Conservation (phyloP, 2,888 invertebrate species). For the Lasioglossum marginatum region DNA sequence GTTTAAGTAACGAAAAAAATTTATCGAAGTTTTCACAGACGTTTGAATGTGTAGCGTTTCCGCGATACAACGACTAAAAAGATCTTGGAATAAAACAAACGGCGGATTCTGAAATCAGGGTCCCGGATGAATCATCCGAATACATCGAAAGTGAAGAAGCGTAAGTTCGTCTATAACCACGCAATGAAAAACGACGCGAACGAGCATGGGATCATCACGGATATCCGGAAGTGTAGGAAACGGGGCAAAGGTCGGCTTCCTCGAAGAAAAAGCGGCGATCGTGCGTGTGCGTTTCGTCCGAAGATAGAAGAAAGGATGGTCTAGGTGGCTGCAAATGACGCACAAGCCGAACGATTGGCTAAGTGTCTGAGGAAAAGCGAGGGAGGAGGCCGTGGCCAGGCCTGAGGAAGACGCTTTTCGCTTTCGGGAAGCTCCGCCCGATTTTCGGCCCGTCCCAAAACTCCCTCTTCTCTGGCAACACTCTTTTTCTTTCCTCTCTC, state of each 20-base stretch:
- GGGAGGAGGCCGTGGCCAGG: constrained; percentile 62
- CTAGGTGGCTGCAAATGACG: constrained; percentile 79
- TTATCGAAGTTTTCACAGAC: too few relatives aligned
- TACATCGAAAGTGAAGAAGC: background rate
- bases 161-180: too few relatives aligned
- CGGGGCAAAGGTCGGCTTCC: constrained; percentile 37
- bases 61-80: too few relatives aligned
- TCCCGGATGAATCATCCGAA: background rate
- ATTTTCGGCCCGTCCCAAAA: constrained; percentile 74
- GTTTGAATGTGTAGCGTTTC: too few relatives aligned
- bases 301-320: constrained; percentile 62
- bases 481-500: constrained; percentile 63
- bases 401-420: constrained; percentile 63
- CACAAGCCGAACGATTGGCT: constrained; percentile 69
- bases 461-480: constrained; percentile 54
- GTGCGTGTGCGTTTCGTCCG: constrained; percentile 25
- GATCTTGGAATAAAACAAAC: too few relatives aligned
- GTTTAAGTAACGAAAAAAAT: too few relatives aligned
- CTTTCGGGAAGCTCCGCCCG: constrained; percentile 77
- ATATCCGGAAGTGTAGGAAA: constrained; percentile 48
- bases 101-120: too few relatives aligned
- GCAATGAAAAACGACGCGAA: background rate
- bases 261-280: constrained; percentile 33
- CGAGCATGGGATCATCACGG: constrained; percentile 15
- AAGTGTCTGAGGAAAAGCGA: constrained; percentile 54